Percentiles rank a stretch among this genome's conserved stretches.
Evolutionary conservation across 2,113 vertebrate species (phyloP).

Genomic region (Cavia porcellus): DNA sequence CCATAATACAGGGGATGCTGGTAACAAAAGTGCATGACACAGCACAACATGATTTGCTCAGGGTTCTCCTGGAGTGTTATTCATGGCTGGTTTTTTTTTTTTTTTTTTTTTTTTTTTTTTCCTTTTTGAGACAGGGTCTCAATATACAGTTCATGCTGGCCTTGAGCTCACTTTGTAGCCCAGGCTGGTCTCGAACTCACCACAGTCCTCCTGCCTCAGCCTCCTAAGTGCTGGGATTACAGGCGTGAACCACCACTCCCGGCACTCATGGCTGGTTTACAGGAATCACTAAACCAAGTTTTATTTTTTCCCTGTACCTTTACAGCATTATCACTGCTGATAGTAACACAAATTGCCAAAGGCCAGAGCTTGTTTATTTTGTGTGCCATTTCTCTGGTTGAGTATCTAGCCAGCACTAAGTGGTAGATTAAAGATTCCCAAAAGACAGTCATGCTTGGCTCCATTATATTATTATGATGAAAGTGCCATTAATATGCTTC

Average conservation of each 20-base stretch:
- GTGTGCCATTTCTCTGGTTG: constrained; percentile 79
- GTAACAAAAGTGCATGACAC: constrained; percentile 26
- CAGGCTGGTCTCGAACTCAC: too few species aligned
- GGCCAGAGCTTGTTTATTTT: constrained; percentile 83
- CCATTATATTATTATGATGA: constrained; percentile 88
- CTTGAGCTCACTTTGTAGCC: too few species aligned
- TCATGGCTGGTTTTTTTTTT: constrained; percentile 63
- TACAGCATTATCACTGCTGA: constrained; percentile 64
- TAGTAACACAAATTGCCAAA: constrained; percentile 83
- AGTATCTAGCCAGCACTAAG: constrained; percentile 82
- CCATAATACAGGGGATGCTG: constrained; percentile 32
- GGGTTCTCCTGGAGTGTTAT: constrained; percentile 71
- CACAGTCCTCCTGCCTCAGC: too few species aligned
- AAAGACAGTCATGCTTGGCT: constrained; percentile 87
- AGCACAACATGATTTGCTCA: constrained; percentile 32
- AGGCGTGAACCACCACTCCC: too few species aligned
- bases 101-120: too few species aligned
- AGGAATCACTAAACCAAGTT: constrained; percentile 76
- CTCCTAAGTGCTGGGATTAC: too few species aligned
- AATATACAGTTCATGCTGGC: too few species aligned
- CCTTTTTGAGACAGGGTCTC: too few species aligned
- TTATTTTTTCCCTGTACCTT: constrained; percentile 66
- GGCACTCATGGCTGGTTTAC: constrained; percentile 65
- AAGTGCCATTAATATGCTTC: constrained; percentile 88
- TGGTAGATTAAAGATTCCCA: constrained; percentile 88